Conservation (phyloP, 2,888 invertebrate genomes). For the Nomada flava region DNA sequence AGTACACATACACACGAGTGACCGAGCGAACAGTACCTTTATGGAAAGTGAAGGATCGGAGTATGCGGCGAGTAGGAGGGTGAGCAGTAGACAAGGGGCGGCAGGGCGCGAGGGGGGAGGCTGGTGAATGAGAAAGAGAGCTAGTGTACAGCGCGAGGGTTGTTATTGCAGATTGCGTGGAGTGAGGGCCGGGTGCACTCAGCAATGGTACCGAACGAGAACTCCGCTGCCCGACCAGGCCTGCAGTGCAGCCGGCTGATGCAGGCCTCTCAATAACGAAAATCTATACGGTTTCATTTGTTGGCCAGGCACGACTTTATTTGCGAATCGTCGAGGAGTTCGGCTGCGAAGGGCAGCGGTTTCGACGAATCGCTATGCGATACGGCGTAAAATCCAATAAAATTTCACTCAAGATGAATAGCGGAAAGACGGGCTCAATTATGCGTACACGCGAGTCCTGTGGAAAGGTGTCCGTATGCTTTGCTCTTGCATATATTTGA, state of each 20-base stretch:
- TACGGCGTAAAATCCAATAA: constrained; percentile 56
- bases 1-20: constrained; percentile 60
- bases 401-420: constrained; percentile 42
- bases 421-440: constrained; percentile 19
- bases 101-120: constrained; percentile 39
- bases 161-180: constrained; percentile 82
- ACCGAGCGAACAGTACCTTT: constrained; percentile 68
- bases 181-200: constrained; percentile 79
- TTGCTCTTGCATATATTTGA: not conserved
- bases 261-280: constrained; percentile 80
- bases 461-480: not conserved
- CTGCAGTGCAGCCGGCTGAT: constrained; percentile 70
- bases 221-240: constrained; percentile 70
- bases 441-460: not conserved
- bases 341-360: constrained; percentile 52
- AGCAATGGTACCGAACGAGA: constrained; percentile 74
- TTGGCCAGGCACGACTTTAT: constrained; percentile 78
- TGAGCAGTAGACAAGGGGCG: not conserved
- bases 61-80: constrained; percentile 36
- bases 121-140: constrained; percentile 28
- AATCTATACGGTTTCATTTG: constrained; percentile 82
- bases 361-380: constrained; percentile 60
- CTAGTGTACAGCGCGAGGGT: constrained; percentile 76
- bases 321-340: constrained; percentile 74
- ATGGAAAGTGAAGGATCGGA: constrained; percentile 72